Evolutionary conservation across 2,797 vertebrate species (phyloP).

Genomic region (Heterohyrax brucei): DNA sequence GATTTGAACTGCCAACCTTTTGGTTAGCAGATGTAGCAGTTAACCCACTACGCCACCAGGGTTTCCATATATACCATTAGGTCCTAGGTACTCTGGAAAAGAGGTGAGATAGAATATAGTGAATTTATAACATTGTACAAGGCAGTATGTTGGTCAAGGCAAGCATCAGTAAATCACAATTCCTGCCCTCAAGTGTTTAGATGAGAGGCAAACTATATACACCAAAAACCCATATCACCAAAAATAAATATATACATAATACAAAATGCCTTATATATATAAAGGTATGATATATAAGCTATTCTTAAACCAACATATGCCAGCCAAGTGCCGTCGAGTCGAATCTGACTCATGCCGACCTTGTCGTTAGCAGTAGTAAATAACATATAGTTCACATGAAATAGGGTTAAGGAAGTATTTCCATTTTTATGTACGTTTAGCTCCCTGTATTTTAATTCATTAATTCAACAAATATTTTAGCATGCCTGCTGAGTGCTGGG

Average conservation of each 20-base stretch:
- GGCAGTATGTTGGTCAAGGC: background rate
- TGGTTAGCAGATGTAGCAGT: too few relatives aligned
- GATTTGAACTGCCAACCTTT: too few relatives aligned
- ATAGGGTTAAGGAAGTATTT: background rate
- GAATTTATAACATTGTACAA: background rate
- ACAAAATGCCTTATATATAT: background rate
- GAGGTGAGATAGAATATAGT: background rate
- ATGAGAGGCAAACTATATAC: conserved; percentile 22
- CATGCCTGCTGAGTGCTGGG: background rate
- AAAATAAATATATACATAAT: background rate
- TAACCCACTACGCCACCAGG: too few relatives aligned
- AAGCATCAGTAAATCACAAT: conserved; percentile 9
- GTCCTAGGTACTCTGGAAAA: conserved; percentile 3
- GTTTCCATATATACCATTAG: background rate
- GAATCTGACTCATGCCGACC: too few relatives aligned
- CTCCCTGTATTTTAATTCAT: background rate
- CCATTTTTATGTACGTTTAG: conserved; percentile 27
- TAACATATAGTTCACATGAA: background rate
- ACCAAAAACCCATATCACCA: background rate
- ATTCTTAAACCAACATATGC: too few relatives aligned
- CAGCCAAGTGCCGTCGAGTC: too few relatives aligned
- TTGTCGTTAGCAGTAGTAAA: background rate
- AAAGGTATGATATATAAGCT: background rate
- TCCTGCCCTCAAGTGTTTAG: background rate
- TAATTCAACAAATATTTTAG: background rate